Conservation (phyloP, 2,113 vertebrate species). For the Myanophis thanlyinensis region DNA sequence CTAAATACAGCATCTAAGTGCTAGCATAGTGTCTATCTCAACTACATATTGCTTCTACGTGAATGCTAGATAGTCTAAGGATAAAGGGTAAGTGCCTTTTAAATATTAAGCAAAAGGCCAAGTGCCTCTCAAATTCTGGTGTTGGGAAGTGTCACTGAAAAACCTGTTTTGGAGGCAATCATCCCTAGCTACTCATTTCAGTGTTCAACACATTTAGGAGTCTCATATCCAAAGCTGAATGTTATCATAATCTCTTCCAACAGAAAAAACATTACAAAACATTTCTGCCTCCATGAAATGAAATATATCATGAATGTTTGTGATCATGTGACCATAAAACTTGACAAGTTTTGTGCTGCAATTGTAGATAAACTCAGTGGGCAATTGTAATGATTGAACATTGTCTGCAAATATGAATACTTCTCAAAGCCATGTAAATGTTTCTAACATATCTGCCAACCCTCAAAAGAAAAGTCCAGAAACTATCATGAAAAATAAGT, state of each 20-base stretch:
- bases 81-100: background rate
- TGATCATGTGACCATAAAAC: background rate
- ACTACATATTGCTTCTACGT: background rate
- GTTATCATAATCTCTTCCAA: background rate
- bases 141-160: background rate
- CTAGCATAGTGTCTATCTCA: background rate
- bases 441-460: background rate
- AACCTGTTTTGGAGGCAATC: background rate
- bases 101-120: background rate
- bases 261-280: background rate
- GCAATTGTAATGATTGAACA: background rate
- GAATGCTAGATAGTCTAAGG: background rate
- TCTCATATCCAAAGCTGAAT: background rate
- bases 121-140: background rate
- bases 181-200: background rate
- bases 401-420: slow-evolving; percentile 5
- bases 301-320: background rate
- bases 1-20: background rate
- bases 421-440: slow-evolving; percentile 23
- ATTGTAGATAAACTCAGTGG: background rate
- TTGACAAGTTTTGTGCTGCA: background rate
- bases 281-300: background rate
- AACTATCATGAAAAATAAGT: slow-evolving; percentile 1
- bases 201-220: background rate
- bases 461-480: slow-evolving; percentile 12